phyloP scores from a whole-genome alignment of 35 echinoderm and acorn worm genomes.

The Patiria miniata region DNA sequence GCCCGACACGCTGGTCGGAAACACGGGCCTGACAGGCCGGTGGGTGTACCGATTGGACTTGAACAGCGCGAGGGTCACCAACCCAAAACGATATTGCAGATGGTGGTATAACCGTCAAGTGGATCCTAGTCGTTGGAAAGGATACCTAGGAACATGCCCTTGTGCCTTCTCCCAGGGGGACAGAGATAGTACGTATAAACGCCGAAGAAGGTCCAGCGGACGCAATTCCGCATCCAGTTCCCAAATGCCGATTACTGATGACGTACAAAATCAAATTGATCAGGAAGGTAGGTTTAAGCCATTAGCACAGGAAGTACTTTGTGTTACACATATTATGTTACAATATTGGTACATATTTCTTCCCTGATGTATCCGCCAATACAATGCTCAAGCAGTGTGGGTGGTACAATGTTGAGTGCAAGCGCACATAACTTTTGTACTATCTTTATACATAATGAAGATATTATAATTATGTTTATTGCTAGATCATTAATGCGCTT shows the following conservation, averaged over 20 bases:
- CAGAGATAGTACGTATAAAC: conserved; percentile 36
- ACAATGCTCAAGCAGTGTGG: too few relatives aligned
- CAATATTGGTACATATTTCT: too few relatives aligned
- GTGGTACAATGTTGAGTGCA: too few relatives aligned
- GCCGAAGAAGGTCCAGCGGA: conserved; percentile 27
- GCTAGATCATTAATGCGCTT: too few relatives aligned
- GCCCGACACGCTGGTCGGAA: conserved; percentile 52
- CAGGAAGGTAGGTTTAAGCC: too few relatives aligned
- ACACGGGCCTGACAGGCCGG: conserved; percentile 42
- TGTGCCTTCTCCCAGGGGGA: conserved; percentile 53
- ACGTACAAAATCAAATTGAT: too few relatives aligned
- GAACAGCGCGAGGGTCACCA: conserved; percentile 41
- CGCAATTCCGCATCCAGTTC: background rate
- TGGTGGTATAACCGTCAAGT: conserved; percentile 51
- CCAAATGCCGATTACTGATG: background rate
- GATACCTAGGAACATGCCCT: conserved; percentile 40
- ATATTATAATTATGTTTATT: too few relatives aligned
- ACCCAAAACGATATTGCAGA: conserved; percentile 40
- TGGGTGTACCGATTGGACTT: conserved; percentile 66
- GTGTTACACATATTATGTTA: too few relatives aligned
- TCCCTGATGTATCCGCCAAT: too few relatives aligned
- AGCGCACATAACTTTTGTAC: too few relatives aligned
- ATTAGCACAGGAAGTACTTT: too few relatives aligned
- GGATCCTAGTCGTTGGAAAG: conserved; percentile 35
- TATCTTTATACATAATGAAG: too few relatives aligned